These are phyloP conservation scores for Crocodylus rhombifer DNA, from an alignment of 2,797 vertebrate genomes.

Conservation along the genomic window DNA sequence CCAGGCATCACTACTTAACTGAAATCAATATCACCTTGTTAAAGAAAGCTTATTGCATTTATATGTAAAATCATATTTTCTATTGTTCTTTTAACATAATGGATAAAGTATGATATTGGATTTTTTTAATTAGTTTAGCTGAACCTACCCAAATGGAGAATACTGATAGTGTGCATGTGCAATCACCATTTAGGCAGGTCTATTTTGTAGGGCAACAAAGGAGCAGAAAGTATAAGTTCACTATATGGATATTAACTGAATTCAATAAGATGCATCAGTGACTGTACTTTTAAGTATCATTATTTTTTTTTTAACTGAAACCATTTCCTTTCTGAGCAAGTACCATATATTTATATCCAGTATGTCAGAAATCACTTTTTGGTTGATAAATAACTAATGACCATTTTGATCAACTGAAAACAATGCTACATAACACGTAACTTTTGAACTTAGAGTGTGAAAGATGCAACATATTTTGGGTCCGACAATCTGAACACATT, in stretches of 20 bases:
- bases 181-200: not conserved
- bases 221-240: not conserved
- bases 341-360: not conserved
- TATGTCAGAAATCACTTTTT: not conserved
- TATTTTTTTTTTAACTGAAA: not conserved
- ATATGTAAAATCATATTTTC: not conserved
- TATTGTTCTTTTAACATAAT: not conserved
- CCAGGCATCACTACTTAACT: not conserved
- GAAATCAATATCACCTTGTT: not conserved
- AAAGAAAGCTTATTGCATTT: not conserved
- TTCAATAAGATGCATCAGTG: not conserved
- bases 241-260: rapidly evolving
- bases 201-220: not conserved
- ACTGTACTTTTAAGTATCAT: not conserved
- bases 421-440: not conserved
- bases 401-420: not conserved
- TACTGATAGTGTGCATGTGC: not conserved
- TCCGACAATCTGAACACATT: not conserved
- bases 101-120: not conserved
- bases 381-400: not conserved
- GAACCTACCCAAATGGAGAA: not conserved
- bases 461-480: not conserved
- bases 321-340: not conserved
- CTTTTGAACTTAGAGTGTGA: not conserved
- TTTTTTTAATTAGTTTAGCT: not conserved